These are phyloP conservation scores for Artibeus lituratus DNA, from an alignment of 2,797 vertebrate species.

Conservation along the genomic window DNA sequence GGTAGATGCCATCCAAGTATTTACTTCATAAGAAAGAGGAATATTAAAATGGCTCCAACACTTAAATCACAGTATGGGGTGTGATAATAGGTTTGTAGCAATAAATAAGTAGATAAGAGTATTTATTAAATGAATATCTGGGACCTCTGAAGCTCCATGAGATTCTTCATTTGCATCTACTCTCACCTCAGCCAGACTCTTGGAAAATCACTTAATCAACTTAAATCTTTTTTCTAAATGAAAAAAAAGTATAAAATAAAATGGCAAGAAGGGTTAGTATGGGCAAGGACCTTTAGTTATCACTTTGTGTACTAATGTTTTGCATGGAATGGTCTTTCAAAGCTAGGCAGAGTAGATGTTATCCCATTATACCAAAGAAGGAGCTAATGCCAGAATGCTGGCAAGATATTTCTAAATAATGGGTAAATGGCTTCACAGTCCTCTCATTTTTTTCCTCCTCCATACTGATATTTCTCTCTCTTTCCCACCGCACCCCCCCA, in stretches of 20 bases:
- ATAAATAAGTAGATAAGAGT: not conserved
- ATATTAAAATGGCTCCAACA: not conserved
- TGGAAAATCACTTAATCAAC: not conserved
- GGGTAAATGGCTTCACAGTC: not conserved
- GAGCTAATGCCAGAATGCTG: not conserved
- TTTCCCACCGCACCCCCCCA: not conserved
- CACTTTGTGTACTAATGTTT: not conserved
- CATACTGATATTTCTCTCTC: not conserved
- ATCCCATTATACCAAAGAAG: not conserved
- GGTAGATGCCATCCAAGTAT: not conserved
- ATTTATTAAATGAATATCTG: not conserved
- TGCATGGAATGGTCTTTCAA: not conserved
- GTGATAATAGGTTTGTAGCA: not conserved
- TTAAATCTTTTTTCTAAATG: not conserved
- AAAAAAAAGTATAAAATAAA: not conserved
- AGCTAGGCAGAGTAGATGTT: not conserved
- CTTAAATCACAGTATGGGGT: not conserved
- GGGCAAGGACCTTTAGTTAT: not conserved
- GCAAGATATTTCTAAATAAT: not conserved
- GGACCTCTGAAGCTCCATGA: not conserved
- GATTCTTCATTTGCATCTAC: not conserved
- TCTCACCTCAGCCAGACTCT: not conserved
- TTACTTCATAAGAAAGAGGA: not conserved
- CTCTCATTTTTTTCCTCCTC: not conserved
- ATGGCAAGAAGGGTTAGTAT: not conserved